Evolutionary conservation across 2,888 invertebrate genomes (phyloP).

Genomic region (Carcina quercana): DNA sequence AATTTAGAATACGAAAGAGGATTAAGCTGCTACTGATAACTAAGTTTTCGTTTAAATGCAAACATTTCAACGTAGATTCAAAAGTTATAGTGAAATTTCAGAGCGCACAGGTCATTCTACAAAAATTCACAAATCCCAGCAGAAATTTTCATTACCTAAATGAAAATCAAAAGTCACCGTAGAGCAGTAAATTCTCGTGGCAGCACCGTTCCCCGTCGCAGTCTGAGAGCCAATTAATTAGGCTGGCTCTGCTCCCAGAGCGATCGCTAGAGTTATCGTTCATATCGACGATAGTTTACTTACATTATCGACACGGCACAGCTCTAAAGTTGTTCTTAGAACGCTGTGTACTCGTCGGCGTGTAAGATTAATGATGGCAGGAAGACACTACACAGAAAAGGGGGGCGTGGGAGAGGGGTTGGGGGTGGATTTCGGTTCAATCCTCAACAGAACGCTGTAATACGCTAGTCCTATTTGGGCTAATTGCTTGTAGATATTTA

Average conservation of each 20-base stretch:
- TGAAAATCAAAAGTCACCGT: conserved; percentile 4
- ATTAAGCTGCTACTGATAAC: no score
- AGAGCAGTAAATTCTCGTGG: conserved; percentile 23
- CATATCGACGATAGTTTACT: conserved; percentile 38
- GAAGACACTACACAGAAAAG: conserved; percentile 40
- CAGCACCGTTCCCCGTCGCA: conserved; percentile 19
- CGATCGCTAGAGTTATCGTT: conserved; percentile 26
- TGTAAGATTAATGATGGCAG: conserved; percentile 65
- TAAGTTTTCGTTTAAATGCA: no score
- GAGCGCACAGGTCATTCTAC: no score
- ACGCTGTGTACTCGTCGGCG: conserved; percentile 49
- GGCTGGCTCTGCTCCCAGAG: conserved; percentile 8
- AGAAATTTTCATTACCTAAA: not conserved
- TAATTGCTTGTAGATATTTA: conserved; percentile 49
- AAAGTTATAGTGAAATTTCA: no score
- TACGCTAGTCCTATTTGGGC: conserved; percentile 30
- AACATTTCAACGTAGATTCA: no score
- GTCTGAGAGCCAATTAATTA: conserved; percentile 36
- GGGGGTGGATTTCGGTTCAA: conserved; percentile 32
- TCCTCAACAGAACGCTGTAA: conserved; percentile 20
- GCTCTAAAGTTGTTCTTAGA: conserved; percentile 44
- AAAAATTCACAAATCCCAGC: not conserved
- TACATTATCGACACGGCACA: conserved; percentile 43
- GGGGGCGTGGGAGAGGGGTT: conserved; percentile 16
- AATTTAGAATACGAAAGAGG: no score